Evolutionary conservation across 2,888 invertebrate species (phyloP), one percentile per base, ranked within the genome.

Genomic region (Laspeyria flexula): DNA sequence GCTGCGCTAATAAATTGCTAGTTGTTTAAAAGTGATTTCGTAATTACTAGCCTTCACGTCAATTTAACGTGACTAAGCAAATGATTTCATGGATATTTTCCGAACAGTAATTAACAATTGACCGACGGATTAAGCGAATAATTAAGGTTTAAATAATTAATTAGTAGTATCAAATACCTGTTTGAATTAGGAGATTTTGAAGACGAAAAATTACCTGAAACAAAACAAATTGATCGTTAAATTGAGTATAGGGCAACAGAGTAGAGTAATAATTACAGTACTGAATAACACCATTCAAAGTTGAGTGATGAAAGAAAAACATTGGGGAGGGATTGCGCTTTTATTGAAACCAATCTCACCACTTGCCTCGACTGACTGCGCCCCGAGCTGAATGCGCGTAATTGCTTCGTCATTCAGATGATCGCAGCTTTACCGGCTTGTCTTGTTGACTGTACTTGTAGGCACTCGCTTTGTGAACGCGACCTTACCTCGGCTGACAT

Each of bases 291-390:
- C 82, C 86, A 82, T 90, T 87, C 88, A 86, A 77, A 79, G 82
- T 83, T 79, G 72, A 83, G 79, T 81, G 90, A 88, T 88, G 88
- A 90, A 90, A 90, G 90, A 90, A 90, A 89, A 91, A 91, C 90
- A 88, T 82, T 85, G 88, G 84, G 86, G 86, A 79, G 86, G 86
- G 83, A 79, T 79, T 88, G 89, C 81, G 86, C 89, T 90, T 91
- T 90, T 91, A 90, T 92, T 89, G 89, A 88, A 90, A 90, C 89
- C 90, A 88, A 92, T 92, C 90, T 87, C 85, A 82, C 79, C 90
- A 89, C 88, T 90, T 89, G 89, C 82, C 84, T 78, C 84, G 83
- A 75, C 85, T 86, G 85, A 85, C 88, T 89, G 85, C 83, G 83
- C 85, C 76, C 75, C 69, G 76, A 81, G 83, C 79, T 89, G 85